These are phyloP conservation scores for Saccostrea cuccullata DNA, from an alignment of 1,140 invertebrate genomes.

Conservation along the genomic window DNA sequence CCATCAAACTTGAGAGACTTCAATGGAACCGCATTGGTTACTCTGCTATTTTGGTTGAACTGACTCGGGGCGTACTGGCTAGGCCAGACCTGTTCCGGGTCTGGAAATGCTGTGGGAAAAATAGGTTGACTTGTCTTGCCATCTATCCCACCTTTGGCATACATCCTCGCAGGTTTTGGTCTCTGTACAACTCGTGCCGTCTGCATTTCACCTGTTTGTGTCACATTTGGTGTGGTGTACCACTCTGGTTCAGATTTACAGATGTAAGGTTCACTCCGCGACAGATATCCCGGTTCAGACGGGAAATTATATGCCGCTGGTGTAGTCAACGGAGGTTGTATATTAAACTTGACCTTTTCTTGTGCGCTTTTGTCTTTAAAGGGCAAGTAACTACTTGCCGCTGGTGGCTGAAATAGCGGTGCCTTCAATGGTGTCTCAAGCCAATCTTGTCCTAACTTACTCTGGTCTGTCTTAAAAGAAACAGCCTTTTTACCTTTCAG, in stretches of 20 bases:
- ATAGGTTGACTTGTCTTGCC: not conserved
- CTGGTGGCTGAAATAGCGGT: not conserved
- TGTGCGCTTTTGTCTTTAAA: not conserved
- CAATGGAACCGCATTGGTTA: conserved; percentile 1
- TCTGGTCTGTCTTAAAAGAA: not conserved
- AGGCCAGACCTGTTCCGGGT: not conserved
- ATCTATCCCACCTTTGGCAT: not conserved
- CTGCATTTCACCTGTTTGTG: not conserved
- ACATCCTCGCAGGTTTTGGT: not conserved
- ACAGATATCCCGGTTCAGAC: not conserved
- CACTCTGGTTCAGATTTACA: not conserved
- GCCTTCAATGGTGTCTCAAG: not conserved
- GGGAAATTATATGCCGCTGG: not conserved
- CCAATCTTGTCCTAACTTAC: not conserved
- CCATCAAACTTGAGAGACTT: conserved; percentile 27
- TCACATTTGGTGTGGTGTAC: not conserved
- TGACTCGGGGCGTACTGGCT: not conserved
- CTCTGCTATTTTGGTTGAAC: not conserved
- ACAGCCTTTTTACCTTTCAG: not conserved
- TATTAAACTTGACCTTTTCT: not conserved
- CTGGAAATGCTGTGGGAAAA: not conserved
- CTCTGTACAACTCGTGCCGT: not conserved
- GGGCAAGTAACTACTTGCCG: not conserved
- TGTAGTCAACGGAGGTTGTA: not conserved
- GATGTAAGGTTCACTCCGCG: not conserved